Percentiles rank a stretch among this genome's conserved stretches.
phyloP scores from a whole-genome alignment of 2,797 vertebrate genomes.

The Lepilemur ruficaudatus region DNA sequence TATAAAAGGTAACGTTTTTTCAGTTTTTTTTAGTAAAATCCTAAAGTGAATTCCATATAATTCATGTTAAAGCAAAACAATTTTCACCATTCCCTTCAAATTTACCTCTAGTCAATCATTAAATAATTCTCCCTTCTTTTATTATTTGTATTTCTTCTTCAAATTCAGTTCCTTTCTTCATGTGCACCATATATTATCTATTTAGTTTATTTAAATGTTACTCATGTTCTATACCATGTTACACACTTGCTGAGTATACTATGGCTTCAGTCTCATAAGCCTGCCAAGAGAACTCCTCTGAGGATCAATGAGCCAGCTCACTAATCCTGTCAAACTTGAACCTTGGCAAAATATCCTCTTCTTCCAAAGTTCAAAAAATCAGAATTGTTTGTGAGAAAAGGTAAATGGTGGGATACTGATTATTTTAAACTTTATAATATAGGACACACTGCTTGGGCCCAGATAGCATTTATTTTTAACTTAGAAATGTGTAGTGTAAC shows the following conservation, averaged over 20 bases:
- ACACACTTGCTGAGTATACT: not conserved
- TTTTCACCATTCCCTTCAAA: not conserved
- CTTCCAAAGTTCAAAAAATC: constrained; percentile 20
- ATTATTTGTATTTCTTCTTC: not conserved
- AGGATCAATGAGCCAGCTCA: not conserved
- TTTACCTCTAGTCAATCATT: not conserved
- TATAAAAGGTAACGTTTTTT: not conserved
- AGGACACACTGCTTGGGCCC: not conserved
- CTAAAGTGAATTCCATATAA: not conserved
- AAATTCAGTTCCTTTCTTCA: constrained; percentile 1
- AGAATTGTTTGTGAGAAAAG: not conserved
- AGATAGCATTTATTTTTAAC: constrained; percentile 7
- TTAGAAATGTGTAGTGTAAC: not conserved
- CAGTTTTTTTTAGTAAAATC: not conserved
- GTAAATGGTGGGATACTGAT: not conserved
- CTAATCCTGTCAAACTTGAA: not conserved
- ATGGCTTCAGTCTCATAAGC: not conserved
- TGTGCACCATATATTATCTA: not conserved
- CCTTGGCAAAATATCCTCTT: not conserved
- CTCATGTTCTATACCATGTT: not conserved
- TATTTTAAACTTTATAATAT: constrained; percentile 26
- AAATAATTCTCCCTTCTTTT: not conserved
- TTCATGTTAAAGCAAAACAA: not conserved
- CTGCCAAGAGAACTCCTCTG: not conserved
- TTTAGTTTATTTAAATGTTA: constrained; percentile 15